Conservation (phyloP, 2,113 vertebrate genomes). For the Urocolius indicus region DNA sequence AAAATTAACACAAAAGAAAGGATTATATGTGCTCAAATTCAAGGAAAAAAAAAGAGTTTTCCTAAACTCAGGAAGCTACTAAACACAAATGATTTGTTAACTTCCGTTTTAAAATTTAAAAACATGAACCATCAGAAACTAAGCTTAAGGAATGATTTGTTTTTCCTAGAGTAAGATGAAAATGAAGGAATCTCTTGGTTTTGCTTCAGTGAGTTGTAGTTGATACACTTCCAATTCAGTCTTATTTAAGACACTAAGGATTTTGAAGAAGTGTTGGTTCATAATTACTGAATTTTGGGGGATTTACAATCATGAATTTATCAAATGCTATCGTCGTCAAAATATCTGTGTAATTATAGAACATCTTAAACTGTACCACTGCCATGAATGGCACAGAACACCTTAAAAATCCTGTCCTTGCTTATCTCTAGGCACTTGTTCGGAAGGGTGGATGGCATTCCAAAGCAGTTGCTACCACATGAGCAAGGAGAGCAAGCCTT, state of each 20-base stretch:
- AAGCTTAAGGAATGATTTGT: neutral
- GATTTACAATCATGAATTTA: accelerated
- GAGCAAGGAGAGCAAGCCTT: slow-evolving; percentile 68
- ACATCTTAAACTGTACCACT: neutral
- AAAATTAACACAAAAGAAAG: neutral
- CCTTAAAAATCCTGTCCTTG: neutral
- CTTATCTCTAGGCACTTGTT: slow-evolving; percentile 76
- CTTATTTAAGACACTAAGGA: neutral
- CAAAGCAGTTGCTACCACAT: slow-evolving; percentile 83
- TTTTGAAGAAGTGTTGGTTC: neutral
- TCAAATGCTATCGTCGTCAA: neutral
- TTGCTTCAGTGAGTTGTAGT: neutral
- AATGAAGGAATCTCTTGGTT: neutral
- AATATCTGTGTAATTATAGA: neutral
- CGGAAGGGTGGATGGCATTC: slow-evolving; percentile 80
- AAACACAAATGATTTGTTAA: accelerated
- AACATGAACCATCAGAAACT: neutral
- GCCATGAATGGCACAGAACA: neutral
- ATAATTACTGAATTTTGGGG: neutral
- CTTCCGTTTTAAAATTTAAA: neutral
- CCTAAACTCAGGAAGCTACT: neutral
- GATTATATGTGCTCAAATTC: neutral
- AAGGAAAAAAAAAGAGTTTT: neutral
- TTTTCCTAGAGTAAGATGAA: neutral
- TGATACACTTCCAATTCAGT: neutral